A percentile compares a stretch with the other conserved stretches of the same genome.
Evolutionary conservation across 2,113 vertebrate species (phyloP).

Genomic region (Epinephelus fuscoguttatus): DNA sequence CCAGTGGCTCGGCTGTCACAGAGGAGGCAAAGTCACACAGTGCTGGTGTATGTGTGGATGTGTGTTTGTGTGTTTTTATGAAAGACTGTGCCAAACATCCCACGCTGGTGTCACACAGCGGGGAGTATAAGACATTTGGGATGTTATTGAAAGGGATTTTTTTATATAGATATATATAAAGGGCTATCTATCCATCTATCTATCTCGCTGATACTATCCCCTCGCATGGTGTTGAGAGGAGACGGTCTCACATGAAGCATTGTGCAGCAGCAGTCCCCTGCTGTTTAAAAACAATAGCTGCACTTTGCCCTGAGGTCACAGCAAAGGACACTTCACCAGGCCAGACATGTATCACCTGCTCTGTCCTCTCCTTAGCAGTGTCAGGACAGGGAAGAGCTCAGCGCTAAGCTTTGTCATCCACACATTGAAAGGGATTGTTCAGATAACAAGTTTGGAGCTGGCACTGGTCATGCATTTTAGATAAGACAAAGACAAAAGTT

Average conservation of each 20-base stretch:
- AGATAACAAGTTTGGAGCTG: slow-evolving; percentile 17
- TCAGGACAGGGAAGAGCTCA: slow-evolving; percentile 38
- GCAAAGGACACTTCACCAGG: slow-evolving; percentile 49
- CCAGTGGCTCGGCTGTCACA: slow-evolving; percentile 76
- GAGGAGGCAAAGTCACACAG: slow-evolving; percentile 72
- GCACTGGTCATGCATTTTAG: background rate
- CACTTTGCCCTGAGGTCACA: slow-evolving; percentile 74
- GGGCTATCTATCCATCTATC: background rate
- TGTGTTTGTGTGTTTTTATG: slow-evolving; percentile 28
- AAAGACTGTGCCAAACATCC: slow-evolving; percentile 51
- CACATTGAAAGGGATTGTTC: slow-evolving; percentile 26
- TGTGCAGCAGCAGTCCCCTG: slow-evolving; percentile 31
- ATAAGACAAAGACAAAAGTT: background rate
- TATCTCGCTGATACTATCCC: background rate
- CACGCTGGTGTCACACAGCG: slow-evolving; percentile 7
- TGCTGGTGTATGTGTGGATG: slow-evolving; percentile 38
- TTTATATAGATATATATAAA: no score
- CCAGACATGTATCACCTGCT: slow-evolving; percentile 77
- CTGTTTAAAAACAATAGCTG: slow-evolving; percentile 71
- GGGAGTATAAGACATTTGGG: background rate
- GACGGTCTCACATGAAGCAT: slow-evolving; percentile 17
- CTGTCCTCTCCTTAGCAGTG: slow-evolving; percentile 42
- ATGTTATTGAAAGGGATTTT: background rate
- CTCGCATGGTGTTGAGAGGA: slow-evolving; percentile 18
- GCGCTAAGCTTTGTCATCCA: slow-evolving; percentile 13